Evolutionary conservation across 2,888 invertebrate genomes (phyloP), one percentile per base, ranked within the genome.

Genomic region (Clanis bilineata): DNA sequence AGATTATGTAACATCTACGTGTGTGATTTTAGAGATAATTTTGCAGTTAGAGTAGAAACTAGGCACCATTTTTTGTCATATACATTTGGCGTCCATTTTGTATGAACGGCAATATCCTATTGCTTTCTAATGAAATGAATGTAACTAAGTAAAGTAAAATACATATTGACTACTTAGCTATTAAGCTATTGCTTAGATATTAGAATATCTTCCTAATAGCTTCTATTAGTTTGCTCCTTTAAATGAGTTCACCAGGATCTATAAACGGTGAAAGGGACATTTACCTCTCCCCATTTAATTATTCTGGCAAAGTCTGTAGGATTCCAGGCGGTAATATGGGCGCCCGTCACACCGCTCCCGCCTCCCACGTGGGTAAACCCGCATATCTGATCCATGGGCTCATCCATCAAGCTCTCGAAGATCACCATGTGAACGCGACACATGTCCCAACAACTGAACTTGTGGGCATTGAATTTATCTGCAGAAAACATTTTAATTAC

Each of bases 281-380:
- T 74, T 80, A 95, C 95, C 93, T 96, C 96, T 72, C 96, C 95
- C 95, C 96, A 96, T 80, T 94, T 95, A 60, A 96, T 88, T 36
- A 95, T 82, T 41, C 94, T 93, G 0, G 93, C 95, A 74, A 96
- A 95, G 83, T 96, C 96, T 10, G 93, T 93, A 10, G 95, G 95
- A 69, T 95, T 94, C 95, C 96, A 96, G 38, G 95, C 92, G 32
- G 95, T 95, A 62, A 96, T 84, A 77, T 95, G 94, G 0, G 95
- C 93, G 1, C 95, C 90, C 18, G 93, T 92, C 2, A 94, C 92
- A 0, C 95, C 94, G 7, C 85, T 84, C 45, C 95, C 93, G 76
- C 96, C 95, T 0, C 94, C 95, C 58, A 96, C 93, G 81, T 97
- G 96, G 4, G 94, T 94, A 65, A 96, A 93, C 0, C 97, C 97